phyloP scores from a whole-genome alignment of 2,113 vertebrate species.

The Cynopterus brachyotis region DNA sequence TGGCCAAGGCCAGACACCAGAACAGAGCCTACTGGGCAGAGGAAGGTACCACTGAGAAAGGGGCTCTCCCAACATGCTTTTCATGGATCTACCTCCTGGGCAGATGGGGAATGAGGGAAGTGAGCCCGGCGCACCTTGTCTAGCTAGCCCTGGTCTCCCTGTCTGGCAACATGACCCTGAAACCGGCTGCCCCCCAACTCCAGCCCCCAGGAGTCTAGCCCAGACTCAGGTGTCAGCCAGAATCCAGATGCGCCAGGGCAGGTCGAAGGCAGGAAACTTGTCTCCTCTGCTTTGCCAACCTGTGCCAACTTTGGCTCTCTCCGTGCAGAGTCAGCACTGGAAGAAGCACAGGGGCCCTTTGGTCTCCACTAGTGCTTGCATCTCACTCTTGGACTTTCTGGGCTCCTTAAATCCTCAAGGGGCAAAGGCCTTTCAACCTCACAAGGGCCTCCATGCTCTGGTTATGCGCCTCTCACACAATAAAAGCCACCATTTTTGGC shows the following conservation, averaged over 20 bases:
- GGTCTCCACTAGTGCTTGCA: background rate
- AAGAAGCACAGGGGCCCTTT: background rate
- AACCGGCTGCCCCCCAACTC: accelerated
- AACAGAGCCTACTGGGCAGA: background rate
- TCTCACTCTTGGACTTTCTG: accelerated
- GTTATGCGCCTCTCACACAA: accelerated
- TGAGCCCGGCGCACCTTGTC: background rate
- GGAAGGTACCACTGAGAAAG: background rate
- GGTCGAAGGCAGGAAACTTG: background rate
- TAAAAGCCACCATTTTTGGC: too few relatives aligned
- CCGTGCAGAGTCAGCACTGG: background rate
- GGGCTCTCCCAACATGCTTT: background rate
- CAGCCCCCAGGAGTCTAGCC: background rate
- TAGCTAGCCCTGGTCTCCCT: background rate
- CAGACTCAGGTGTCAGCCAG: background rate
- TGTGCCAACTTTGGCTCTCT: background rate
- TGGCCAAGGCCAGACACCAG: background rate
- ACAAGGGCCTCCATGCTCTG: background rate
- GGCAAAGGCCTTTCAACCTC: background rate
- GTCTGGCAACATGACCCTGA: background rate
- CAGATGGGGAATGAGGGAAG: background rate
- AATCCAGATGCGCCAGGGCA: background rate
- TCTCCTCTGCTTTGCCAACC: background rate
- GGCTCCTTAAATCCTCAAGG: background rate
- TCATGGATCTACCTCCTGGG: background rate